These are phyloP conservation scores for Agonum fuliginosum DNA, from an alignment of 2,888 invertebrate genomes.

Conservation along the genomic window DNA sequence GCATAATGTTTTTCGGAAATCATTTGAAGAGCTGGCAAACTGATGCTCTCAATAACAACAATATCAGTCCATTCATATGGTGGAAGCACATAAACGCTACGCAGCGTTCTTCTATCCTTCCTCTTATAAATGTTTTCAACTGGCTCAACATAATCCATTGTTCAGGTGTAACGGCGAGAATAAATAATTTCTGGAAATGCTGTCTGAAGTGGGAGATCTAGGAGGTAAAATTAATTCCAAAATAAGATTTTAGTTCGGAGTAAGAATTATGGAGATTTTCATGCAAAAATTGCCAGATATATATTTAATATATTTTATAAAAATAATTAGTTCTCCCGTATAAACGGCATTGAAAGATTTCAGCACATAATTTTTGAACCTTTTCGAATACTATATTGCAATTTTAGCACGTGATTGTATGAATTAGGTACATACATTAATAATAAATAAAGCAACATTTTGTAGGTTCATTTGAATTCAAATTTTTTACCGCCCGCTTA, in stretches of 20 bases:
- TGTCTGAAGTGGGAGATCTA: neutral
- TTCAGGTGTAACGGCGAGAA: neutral
- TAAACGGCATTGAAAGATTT: too few species aligned
- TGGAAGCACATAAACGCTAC: neutral
- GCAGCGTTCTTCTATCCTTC: neutral
- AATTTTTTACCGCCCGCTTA: too few species aligned
- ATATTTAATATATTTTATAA: too few species aligned
- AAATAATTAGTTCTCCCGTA: too few species aligned
- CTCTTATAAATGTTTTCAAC: neutral
- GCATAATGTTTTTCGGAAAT: neutral
- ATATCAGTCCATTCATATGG: neutral
- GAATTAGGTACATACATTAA: too few species aligned
- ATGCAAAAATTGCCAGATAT: too few species aligned
- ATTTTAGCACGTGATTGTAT: too few species aligned
- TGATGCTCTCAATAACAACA: neutral
- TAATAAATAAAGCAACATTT: too few species aligned
- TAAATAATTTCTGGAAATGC: neutral
- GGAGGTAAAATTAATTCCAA: neutral
- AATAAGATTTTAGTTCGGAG: neutral
- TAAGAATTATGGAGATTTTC: slow-evolving; percentile 5
- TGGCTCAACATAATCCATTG: neutral
- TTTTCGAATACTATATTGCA: too few species aligned
- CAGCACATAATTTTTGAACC: too few species aligned
- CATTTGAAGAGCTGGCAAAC: neutral
- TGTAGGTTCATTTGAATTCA: too few species aligned